Evolutionary conservation across 2,797 vertebrate species (phyloP).

Genomic region (Micromesistius poutassou): DNA sequence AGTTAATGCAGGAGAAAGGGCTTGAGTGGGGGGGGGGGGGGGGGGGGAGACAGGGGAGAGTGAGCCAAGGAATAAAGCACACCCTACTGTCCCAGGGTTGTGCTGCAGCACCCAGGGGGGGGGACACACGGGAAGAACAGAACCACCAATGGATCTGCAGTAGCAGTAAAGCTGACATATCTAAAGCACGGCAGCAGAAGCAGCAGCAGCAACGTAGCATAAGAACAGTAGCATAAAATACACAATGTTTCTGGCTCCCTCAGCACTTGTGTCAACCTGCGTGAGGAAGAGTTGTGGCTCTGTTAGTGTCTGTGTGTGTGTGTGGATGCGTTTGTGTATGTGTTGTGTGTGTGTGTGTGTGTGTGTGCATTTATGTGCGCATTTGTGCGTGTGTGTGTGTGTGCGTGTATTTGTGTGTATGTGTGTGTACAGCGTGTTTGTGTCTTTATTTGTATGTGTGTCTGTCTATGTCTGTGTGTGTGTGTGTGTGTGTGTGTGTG

Average conservation of each 20-base stretch:
- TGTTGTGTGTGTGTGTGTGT: not conserved
- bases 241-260: not conserved
- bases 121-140: not conserved
- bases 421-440: not conserved
- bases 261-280: not conserved
- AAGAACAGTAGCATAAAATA: not conserved
- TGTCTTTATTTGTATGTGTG: not conserved
- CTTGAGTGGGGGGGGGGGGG: not conserved
- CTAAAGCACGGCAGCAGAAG: conserved; percentile 1
- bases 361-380: not conserved
- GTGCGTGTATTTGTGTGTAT: not conserved
- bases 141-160: not conserved
- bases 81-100: not conserved
- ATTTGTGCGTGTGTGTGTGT: not conserved
- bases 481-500: not conserved
- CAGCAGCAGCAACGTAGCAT: not conserved
- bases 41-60: not conserved
- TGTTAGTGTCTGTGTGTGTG: not conserved
- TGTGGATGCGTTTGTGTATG: not conserved
- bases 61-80: not conserved
- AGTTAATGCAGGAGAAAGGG: conserved; percentile 27
- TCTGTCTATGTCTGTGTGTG: not conserved
- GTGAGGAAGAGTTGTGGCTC: not conserved
- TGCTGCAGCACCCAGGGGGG: not conserved
- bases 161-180: not conserved